Conservation (phyloP, 2,113 vertebrate species). For the Cariama cristata region DNA sequence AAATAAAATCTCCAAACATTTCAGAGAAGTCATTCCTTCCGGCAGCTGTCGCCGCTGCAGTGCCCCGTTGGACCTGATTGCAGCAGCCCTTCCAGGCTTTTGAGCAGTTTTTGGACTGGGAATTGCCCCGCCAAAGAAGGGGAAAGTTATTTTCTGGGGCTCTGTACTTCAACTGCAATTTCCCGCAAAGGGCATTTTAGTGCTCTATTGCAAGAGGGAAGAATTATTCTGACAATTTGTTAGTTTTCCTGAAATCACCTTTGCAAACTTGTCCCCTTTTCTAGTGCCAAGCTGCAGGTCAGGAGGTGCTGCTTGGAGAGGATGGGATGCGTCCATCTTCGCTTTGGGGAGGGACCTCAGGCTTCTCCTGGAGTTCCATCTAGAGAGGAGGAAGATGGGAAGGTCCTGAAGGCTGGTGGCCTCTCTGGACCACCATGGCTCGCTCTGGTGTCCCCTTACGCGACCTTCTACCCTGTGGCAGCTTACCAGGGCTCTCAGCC, state of each 20-base stretch:
- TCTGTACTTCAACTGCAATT: background rate
- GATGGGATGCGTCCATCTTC: rapidly evolving
- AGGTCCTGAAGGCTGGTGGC: background rate
- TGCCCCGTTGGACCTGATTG: background rate
- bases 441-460: background rate
- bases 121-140: background rate
- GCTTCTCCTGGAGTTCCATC: constrained; percentile 43
- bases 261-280: background rate
- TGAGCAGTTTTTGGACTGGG: background rate
- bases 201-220: rapidly evolving
- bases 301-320: background rate
- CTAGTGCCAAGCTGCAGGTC: background rate
- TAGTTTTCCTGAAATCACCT: background rate
- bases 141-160: too few relatives aligned
- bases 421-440: background rate
- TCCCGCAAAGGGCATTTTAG: rapidly evolving
- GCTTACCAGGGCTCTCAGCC: background rate
- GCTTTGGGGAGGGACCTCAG: background rate
- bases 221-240: background rate
- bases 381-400: background rate
- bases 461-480: background rate
- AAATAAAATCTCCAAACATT: background rate
- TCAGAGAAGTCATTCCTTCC: background rate
- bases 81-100: background rate
- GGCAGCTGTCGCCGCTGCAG: rapidly evolving